phyloP scores from a whole-genome alignment of 2,113 vertebrate species.

The Physeter macrocephalus region DNA sequence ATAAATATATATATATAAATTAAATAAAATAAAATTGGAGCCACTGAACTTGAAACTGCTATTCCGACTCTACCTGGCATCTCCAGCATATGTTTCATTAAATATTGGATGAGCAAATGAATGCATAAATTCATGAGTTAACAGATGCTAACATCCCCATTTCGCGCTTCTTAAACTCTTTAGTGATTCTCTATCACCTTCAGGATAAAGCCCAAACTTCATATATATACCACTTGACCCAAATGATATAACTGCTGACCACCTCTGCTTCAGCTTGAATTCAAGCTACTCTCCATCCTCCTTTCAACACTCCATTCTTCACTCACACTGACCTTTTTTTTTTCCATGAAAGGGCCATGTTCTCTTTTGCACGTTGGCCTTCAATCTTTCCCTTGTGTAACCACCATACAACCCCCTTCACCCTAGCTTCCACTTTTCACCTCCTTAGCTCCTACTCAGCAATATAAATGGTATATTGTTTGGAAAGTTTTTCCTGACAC shows the following conservation, averaged over 20 bases:
- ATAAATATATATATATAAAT: too few relatives aligned
- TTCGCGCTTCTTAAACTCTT: neutral
- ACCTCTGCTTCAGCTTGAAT: neutral
- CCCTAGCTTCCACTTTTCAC: neutral
- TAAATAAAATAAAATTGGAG: conserved; percentile 22
- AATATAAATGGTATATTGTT: neutral
- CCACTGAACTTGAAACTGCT: neutral
- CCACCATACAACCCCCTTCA: neutral
- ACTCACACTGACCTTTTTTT: neutral
- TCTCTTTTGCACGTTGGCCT: neutral
- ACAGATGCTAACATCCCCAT: neutral
- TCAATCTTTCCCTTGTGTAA: neutral
- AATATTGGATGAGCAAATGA: neutral
- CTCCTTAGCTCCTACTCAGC: neutral
- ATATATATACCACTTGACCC: neutral
- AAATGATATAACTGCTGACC: neutral
- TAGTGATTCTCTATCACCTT: neutral
- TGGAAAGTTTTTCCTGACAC: neutral
- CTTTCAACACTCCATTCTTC: neutral
- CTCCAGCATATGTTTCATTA: neutral
- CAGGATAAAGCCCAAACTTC: neutral
- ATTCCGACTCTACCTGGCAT: neutral
- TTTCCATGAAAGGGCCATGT: neutral
- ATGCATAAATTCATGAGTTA: neutral
- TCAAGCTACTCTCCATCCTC: neutral